Percentiles rank a stretch among this genome's conserved stretches.
Evolutionary conservation across 2,113 vertebrate genomes (phyloP).

Genomic region (Felis chaus): DNA sequence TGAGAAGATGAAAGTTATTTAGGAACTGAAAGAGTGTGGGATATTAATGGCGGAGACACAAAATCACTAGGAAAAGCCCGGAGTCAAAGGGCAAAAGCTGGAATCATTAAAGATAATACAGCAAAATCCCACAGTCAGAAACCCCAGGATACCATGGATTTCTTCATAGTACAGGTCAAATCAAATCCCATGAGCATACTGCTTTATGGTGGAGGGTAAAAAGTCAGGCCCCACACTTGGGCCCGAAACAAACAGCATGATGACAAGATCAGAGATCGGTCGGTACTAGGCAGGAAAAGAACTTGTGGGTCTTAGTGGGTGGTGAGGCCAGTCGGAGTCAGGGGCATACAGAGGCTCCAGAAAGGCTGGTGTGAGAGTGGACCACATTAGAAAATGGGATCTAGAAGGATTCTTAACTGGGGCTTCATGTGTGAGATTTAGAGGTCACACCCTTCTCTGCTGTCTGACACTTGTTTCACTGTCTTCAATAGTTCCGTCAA

Average conservation of each 20-base stretch:
- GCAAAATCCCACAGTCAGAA: constrained; percentile 12
- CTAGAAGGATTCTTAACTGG: background rate
- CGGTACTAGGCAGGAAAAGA: background rate
- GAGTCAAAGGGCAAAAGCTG: constrained; percentile 42
- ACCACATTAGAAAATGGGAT: too few species aligned
- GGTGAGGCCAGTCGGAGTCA: background rate
- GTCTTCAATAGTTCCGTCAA: background rate
- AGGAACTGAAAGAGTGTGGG: background rate
- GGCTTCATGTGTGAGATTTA: fast-evolving
- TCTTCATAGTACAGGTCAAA: background rate
- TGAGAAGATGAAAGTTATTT: constrained; percentile 53
- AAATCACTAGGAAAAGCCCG: background rate
- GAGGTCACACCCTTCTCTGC: background rate
- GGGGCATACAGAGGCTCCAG: background rate
- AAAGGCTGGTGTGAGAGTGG: background rate
- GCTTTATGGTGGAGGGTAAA: background rate
- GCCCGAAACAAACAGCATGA: background rate
- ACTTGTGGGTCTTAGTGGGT: background rate
- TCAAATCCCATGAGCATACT: background rate
- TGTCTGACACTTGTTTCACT: background rate
- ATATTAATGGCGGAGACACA: constrained; percentile 53
- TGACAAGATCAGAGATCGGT: background rate
- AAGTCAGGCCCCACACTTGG: background rate
- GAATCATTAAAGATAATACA: constrained; percentile 1
- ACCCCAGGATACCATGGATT: background rate